Evolutionary conservation across 2,797 vertebrate genomes (phyloP), one percentile per base, ranked within the genome.

Genomic region (Hipposideros larvatus): DNA sequence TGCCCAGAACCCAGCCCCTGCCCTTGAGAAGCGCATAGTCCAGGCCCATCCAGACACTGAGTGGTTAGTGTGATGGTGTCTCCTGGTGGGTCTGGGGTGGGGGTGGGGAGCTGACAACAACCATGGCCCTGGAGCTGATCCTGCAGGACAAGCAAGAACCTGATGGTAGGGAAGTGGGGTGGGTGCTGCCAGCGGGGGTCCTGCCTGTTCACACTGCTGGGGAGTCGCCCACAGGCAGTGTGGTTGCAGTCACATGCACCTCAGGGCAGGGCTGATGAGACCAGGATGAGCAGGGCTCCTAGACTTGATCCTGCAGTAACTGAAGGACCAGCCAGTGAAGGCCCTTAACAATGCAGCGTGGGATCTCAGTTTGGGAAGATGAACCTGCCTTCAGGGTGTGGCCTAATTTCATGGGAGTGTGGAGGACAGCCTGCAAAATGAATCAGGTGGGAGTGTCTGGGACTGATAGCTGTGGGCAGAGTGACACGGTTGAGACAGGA

Each of bases 171-270:
- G 34, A 7, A 18, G 55, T 2, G 3, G 61, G n/a, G 13, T 7
- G 0, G 59, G n/a, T 2, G 1, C 7, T 7, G 10, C 8, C 0
- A 19, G 28, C 43, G 57, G 11, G 21, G 34, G 41, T 31, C 48
- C 61, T 48, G 18, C 24, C 53, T 31, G 9, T 16, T 83, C n/a
- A 26, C 10, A 11, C 4, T 11, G 26, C 51, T 14, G 31, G 11
- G 10, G 22, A 14, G 28, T 9, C 15, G 70, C 13, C 6, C 41
- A 28, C 2, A 16, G 16, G 5, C 19, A 28, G 43, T 5, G 15
- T 5, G 53, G n/a, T 75, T 21, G 28, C 5, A 1, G 22, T 22
- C 78, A 8, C 5, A 0, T 2, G 18, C 4, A 1, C 75, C 53
- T 31, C n/a, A 34, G 34, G 19, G 37, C 46, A 21, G 28, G 51